Conservation (phyloP, 2,888 invertebrate genomes). For the Cabera pusaria region DNA sequence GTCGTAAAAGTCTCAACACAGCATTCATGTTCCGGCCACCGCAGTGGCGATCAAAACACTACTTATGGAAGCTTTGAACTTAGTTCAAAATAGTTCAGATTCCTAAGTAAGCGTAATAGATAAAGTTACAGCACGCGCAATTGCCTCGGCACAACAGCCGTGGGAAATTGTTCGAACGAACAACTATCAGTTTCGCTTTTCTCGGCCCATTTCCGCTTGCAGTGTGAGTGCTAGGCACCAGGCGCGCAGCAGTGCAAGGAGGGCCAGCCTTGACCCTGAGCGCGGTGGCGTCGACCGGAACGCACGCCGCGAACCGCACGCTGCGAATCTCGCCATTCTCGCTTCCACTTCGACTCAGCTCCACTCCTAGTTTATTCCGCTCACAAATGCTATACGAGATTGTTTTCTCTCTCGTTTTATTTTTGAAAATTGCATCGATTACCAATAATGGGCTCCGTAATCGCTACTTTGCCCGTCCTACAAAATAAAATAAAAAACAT, state of each 20-base stretch:
- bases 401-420: slow-evolving; percentile 64
- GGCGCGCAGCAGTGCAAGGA: slow-evolving; percentile 69
- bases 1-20: slow-evolving; percentile 33
- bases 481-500: slow-evolving; percentile 1
- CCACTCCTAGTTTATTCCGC: slow-evolving; percentile 71
- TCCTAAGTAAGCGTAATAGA: slow-evolving; percentile 25
- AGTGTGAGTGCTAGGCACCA: slow-evolving; percentile 60
- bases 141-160: slow-evolving; percentile 30
- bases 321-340: slow-evolving; percentile 70
- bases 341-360: slow-evolving; percentile 58
- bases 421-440: slow-evolving; percentile 50
- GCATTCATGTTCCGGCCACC: slow-evolving; percentile 33
- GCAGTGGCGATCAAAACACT: slow-evolving; percentile 31
- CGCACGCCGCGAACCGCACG: slow-evolving; percentile 71
- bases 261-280: slow-evolving; percentile 81
- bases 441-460: slow-evolving; percentile 36
- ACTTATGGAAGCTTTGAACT: slow-evolving; percentile 13
- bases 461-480: slow-evolving; percentile 18
- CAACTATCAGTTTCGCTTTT: slow-evolving; percentile 68
- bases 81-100: slow-evolving; percentile 1
- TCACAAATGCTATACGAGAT: slow-evolving; percentile 65
- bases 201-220: slow-evolving; percentile 64
- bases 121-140: slow-evolving; percentile 28
- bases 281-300: slow-evolving; percentile 82
- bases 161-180: slow-evolving; percentile 47